phyloP scores from a whole-genome alignment of 2,888 invertebrate genomes.

The Archips xylosteana region DNA sequence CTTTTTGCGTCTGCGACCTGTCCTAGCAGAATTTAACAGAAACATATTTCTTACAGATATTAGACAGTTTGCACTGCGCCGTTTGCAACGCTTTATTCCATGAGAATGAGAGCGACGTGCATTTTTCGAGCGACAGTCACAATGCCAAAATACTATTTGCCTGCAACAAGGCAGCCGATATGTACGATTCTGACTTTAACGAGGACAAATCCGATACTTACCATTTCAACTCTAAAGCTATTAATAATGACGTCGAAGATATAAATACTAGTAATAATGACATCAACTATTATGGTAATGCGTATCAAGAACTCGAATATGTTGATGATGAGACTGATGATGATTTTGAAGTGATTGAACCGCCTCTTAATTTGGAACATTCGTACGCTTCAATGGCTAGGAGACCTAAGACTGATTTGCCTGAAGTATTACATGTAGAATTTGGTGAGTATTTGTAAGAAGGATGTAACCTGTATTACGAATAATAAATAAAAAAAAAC shows the following conservation, averaged over 20 bases:
- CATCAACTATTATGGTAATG: not conserved
- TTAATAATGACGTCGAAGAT: constrained; percentile 29
- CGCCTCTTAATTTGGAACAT: constrained; percentile 9
- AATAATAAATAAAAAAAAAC: too few species aligned
- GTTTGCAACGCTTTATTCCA: constrained; percentile 53
- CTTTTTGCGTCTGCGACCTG: too few species aligned
- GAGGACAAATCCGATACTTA: constrained; percentile 34
- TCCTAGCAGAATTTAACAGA: too few species aligned
- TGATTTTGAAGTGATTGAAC: constrained; percentile 2
- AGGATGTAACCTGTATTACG: too few species aligned
- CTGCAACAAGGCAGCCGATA: constrained; percentile 48
- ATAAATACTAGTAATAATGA: not conserved
- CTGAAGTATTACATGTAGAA: constrained; percentile 49
- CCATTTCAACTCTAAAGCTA: constrained; percentile 43
- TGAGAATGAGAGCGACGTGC: constrained; percentile 17
- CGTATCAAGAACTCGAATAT: constrained; percentile 5
- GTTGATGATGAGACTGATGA: constrained; percentile 33
- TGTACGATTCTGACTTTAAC: constrained; percentile 39
- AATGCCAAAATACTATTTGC: constrained; percentile 47
- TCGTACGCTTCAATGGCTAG: constrained; percentile 57
- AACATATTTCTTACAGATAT: constrained; percentile 49
- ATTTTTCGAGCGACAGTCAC: constrained; percentile 49
- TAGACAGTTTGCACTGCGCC: constrained; percentile 53
- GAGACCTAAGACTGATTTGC: constrained; percentile 42
- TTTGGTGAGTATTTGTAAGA: constrained; percentile 40